Conservation (phyloP, 1,140 invertebrate genomes). For the silkworm (Bombyx mori) region DNA sequence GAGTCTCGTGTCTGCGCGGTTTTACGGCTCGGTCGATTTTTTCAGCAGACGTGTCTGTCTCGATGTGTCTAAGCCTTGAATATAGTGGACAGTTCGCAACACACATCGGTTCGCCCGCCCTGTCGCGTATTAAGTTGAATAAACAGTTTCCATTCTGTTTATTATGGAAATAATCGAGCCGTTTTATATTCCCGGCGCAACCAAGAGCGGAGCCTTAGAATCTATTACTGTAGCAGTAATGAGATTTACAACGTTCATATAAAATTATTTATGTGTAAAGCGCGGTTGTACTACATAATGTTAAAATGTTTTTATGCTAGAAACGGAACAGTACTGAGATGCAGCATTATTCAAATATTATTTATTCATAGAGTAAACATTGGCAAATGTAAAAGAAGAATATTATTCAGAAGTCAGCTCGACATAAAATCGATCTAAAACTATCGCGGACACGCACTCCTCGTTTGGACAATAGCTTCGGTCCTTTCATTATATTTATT, state of each 20-base stretch:
- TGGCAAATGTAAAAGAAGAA: too few relatives aligned
- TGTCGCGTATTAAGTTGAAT: neutral
- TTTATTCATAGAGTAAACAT: too few relatives aligned
- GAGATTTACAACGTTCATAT: constrained; percentile 68
- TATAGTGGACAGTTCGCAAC: neutral
- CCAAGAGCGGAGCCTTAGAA: constrained; percentile 59
- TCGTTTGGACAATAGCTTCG: constrained; percentile 53
- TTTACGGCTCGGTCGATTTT: constrained; percentile 36
- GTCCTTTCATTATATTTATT: constrained; percentile 59
- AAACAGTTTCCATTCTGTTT: too few relatives aligned
- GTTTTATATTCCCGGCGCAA: constrained; percentile 66
- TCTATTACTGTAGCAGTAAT: constrained; percentile 64
- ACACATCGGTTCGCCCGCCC: neutral
- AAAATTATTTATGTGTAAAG: constrained; percentile 64
- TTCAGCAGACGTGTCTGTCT: constrained; percentile 23
- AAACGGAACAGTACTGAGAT: too few relatives aligned
- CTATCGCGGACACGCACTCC: constrained; percentile 45
- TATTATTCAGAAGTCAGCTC: too few relatives aligned
- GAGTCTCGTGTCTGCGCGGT: constrained; percentile 18
- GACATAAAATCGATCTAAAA: constrained; percentile 19
- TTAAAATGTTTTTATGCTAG: too few relatives aligned
- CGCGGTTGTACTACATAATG: constrained; percentile 30
- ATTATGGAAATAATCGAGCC: constrained; percentile 48
- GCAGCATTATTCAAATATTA: too few relatives aligned
- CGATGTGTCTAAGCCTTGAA: neutral